These are phyloP conservation scores for Holocentrus rufus DNA, from an alignment of 2,797 vertebrate species.

Conservation along the genomic window DNA sequence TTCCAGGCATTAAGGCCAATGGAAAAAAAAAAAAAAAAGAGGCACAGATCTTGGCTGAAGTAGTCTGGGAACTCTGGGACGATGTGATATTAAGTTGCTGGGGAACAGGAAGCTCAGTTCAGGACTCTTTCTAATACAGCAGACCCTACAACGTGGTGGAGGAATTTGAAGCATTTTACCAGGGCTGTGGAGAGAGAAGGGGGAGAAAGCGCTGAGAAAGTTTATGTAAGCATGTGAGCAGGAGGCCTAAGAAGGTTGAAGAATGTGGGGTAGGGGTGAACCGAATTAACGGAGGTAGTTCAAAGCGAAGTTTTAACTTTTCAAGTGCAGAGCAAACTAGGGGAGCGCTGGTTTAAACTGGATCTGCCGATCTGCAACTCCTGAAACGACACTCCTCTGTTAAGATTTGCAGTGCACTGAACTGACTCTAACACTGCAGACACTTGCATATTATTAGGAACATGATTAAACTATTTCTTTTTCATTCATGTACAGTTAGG, in stretches of 20 bases:
- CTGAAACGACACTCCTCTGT: neutral
- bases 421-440: neutral
- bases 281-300: constrained; percentile 75
- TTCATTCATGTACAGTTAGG: neutral
- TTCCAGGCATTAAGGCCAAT: constrained; percentile 40
- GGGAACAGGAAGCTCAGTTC: constrained; percentile 67
- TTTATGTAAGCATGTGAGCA: constrained; percentile 83
- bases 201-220: constrained; percentile 70
- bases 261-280: constrained; percentile 80
- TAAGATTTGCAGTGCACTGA: neutral
- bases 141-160: constrained; percentile 62
- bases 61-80: constrained; percentile 65
- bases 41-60: constrained; percentile 47
- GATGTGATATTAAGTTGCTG: constrained; percentile 70
- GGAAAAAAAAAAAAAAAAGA: constrained; percentile 19
- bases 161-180: constrained; percentile 85
- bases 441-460: neutral
- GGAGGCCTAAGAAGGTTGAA: constrained; percentile 80
- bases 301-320: constrained; percentile 72
- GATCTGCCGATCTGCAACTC: constrained; percentile 18
- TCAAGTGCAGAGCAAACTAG: constrained; percentile 31
- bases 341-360: constrained; percentile 33
- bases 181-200: constrained; percentile 65
- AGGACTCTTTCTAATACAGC: constrained; percentile 67
- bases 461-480: constrained; percentile 9